phyloP scores from a whole-genome alignment of 2,113 vertebrate species.

The Ardeotis arabs region DNA sequence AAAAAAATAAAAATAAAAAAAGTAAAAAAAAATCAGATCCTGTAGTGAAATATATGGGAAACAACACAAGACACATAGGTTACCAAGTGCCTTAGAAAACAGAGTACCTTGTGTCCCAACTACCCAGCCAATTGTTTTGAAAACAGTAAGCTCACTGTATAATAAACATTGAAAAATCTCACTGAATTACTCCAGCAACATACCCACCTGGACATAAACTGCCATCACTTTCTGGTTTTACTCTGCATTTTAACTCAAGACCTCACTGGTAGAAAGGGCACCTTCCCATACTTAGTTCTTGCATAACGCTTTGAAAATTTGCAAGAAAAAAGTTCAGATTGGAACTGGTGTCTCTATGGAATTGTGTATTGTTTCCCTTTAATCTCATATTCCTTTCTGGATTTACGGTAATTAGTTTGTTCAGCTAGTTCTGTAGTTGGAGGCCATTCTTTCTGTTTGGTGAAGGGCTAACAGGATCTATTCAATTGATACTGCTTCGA shows the following conservation, averaged over 20 bases:
- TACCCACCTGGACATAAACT: neutral
- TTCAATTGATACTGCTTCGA: neutral
- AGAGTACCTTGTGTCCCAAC: neutral
- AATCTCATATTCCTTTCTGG: neutral
- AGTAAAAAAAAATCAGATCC: neutral
- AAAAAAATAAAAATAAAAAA: neutral
- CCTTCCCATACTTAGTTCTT: neutral
- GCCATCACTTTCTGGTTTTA: neutral
- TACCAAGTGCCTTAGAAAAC: neutral
- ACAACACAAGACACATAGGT: neutral
- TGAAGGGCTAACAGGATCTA: neutral
- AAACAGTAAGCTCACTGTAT: neutral
- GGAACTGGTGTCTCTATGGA: neutral
- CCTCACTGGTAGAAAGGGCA: neutral
- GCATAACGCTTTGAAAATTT: neutral
- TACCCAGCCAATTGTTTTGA: neutral
- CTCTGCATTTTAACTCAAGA: neutral
- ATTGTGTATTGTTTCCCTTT: neutral
- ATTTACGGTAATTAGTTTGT: constrained; percentile 11
- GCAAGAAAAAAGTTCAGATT: neutral
- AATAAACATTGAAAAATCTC: neutral
- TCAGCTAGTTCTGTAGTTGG: neutral
- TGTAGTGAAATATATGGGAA: neutral
- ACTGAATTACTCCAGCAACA: neutral
- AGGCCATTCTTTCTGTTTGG: neutral